A percentile compares a stretch with the other conserved stretches of the same genome.
phyloP scores from a whole-genome alignment of 2,797 vertebrate species.

The Pelodytes ibericus region DNA sequence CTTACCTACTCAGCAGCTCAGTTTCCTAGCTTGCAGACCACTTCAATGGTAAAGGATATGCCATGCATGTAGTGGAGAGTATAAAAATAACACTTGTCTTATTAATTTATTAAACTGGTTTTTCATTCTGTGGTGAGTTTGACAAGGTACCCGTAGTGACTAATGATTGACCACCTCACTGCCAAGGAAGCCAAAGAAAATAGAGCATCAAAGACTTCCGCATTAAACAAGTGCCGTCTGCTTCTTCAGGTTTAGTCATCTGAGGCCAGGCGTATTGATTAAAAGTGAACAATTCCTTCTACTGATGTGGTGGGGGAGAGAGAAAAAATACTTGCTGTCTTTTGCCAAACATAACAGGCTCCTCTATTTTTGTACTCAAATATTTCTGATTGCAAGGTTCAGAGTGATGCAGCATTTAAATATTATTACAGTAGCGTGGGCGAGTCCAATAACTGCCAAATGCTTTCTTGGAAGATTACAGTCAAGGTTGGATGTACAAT shows the following conservation, averaged over 20 bases:
- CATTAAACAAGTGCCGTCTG: slow-evolving; percentile 32
- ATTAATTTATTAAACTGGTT: slow-evolving; percentile 26
- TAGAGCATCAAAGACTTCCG: slow-evolving; percentile 9
- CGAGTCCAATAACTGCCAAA: slow-evolving; percentile 32
- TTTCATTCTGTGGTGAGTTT: slow-evolving; percentile 10
- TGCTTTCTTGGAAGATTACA: slow-evolving; percentile 48
- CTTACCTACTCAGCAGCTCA: slow-evolving; percentile 2
- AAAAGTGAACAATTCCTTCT: slow-evolving; percentile 44
- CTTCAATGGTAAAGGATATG: neutral
- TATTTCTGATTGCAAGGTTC: slow-evolving; percentile 52
- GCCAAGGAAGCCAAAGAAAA: slow-evolving; percentile 36
- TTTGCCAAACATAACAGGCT: slow-evolving; percentile 47
- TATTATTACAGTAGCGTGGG: slow-evolving; percentile 53
- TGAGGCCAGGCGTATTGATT: slow-evolving; percentile 48
- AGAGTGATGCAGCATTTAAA: slow-evolving; percentile 54
- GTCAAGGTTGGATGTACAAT: slow-evolving; percentile 18
- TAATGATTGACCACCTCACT: slow-evolving; percentile 38
- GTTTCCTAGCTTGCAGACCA: slow-evolving; percentile 8
- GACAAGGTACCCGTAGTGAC: slow-evolving; percentile 27
- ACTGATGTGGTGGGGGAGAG: slow-evolving; percentile 38
- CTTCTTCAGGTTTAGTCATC: slow-evolving; percentile 41
- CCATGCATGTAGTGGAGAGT: neutral
- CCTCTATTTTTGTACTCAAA: slow-evolving; percentile 46
- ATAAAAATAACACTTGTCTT: slow-evolving; percentile 36
- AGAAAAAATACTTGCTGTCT: slow-evolving; percentile 26